A percentile compares a stretch with the other conserved stretches of the same genome.
phyloP scores from a whole-genome alignment of 2,113 vertebrate genomes.

The Melanostigma gelatinosum region DNA sequence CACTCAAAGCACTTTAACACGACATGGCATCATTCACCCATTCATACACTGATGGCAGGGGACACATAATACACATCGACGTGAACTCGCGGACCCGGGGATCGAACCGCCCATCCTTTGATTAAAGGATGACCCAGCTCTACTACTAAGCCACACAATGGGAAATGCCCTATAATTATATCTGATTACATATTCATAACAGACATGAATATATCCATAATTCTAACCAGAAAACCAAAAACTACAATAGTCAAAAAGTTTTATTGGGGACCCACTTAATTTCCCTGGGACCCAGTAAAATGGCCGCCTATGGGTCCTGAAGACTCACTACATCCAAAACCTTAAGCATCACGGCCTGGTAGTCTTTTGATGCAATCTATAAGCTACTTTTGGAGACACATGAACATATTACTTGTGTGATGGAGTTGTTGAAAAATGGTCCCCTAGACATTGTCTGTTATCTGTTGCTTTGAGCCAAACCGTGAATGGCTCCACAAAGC shows the following conservation, averaged over 20 bases:
- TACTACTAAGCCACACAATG: no score
- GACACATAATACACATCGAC: not conserved
- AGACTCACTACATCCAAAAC: no score
- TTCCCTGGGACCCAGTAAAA: no score
- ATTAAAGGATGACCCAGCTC: not conserved
- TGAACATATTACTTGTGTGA: conserved; percentile 17
- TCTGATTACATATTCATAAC: not conserved
- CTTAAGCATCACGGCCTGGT: not conserved
- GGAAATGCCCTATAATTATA: not conserved
- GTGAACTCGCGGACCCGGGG: not conserved
- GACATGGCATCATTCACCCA: not conserved
- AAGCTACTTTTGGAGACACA: conserved; percentile 12
- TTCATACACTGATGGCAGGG: not conserved
- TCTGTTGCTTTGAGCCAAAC: conserved; percentile 32
- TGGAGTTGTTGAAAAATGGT: not conserved
- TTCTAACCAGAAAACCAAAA: not conserved
- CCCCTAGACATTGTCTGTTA: conserved; percentile 5
- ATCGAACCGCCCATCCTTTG: not conserved
- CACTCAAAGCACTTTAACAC: no score
- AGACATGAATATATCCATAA: not conserved
- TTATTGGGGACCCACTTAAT: no score
- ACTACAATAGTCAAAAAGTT: not conserved
- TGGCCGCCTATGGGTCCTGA: no score
- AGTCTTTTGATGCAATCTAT: not conserved
- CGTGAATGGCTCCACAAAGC: conserved; percentile 45